phyloP scores from a whole-genome alignment of 2,888 invertebrate species.

The Lepidochitona cinerea region DNA sequence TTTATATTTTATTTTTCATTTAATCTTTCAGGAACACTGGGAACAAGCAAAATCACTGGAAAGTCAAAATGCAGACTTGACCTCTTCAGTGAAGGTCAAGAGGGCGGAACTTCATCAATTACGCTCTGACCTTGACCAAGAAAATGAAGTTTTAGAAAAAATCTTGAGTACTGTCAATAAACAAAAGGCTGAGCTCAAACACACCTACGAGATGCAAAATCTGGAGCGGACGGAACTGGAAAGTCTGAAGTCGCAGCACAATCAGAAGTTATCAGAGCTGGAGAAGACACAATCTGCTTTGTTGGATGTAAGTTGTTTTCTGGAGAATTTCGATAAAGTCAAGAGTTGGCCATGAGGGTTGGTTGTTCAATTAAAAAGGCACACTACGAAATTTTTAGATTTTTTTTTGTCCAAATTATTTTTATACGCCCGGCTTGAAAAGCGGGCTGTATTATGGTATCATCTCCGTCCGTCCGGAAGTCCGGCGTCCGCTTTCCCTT shows the following conservation, averaged over 20 bases:
- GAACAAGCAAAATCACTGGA: constrained; percentile 48
- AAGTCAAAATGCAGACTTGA: constrained; percentile 49
- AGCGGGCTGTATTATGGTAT: no score
- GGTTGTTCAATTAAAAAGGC: no score
- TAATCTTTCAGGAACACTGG: constrained; percentile 43
- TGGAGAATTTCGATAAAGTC: no score
- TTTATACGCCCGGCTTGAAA: no score
- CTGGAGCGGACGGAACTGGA: constrained; percentile 57
- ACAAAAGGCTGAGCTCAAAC: constrained; percentile 60
- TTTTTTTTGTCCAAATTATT: no score
- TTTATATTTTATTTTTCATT: background rate
- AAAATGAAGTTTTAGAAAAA: constrained; percentile 58
- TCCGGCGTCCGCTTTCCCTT: no score
- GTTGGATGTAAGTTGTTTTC: constrained; percentile 42
- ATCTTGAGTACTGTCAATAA: constrained; percentile 56
- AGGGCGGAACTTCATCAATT: constrained; percentile 48
- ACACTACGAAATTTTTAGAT: no score
- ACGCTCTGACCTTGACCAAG: constrained; percentile 55
- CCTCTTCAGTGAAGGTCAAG: constrained; percentile 43
- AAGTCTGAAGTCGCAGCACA: constrained; percentile 52
- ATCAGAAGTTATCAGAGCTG: constrained; percentile 52
- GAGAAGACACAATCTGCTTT: constrained; percentile 58
- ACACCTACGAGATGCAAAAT: constrained; percentile 59
- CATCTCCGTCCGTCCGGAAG: no score
- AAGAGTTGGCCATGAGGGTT: no score